Conservation (phyloP, 2,113 vertebrate species). For the Zosterops hypoxanthus region DNA sequence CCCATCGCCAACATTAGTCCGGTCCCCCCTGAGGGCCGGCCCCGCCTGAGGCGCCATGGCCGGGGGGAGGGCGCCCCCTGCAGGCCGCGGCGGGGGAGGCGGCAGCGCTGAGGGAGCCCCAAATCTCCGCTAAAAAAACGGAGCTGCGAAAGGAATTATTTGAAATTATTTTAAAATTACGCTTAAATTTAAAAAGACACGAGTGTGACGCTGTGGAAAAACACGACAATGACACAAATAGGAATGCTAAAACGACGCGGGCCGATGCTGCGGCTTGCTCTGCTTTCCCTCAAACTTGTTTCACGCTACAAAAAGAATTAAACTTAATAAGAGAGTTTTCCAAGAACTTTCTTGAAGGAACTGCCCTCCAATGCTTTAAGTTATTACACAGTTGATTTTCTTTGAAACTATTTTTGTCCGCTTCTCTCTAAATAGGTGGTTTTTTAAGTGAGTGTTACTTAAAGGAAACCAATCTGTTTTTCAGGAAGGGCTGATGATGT, state of each 20-base stretch:
- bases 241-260: not conserved
- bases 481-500: slow-evolving; percentile 58
- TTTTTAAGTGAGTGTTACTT: slow-evolving; percentile 69
- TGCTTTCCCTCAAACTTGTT: rapidly evolving
- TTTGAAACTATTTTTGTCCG: slow-evolving; percentile 58
- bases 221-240: rapidly evolving
- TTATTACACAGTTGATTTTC: slow-evolving; percentile 32
- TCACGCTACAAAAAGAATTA: not conserved
- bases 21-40: not conserved
- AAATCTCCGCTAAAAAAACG: rapidly evolving
- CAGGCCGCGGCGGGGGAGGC: slow-evolving; percentile 3
- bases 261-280: not conserved
- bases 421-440: slow-evolving; percentile 50
- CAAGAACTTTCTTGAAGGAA: not conserved
- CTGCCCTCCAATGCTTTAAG: not conserved
- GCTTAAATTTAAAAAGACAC: not conserved
- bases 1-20: not conserved
- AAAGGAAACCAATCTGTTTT: slow-evolving; percentile 72
- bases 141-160: not conserved
- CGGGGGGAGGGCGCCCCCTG: slow-evolving; percentile 76
- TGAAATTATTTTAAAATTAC: rapidly evolving
- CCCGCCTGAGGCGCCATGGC: slow-evolving; percentile 1
- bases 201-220: not conserved
- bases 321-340: not conserved
- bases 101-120: not conserved